Evolutionary conservation across 2,797 vertebrate species (phyloP), one percentile per base, ranked within the genome.

Genomic region (Alfaro cultratus): DNA sequence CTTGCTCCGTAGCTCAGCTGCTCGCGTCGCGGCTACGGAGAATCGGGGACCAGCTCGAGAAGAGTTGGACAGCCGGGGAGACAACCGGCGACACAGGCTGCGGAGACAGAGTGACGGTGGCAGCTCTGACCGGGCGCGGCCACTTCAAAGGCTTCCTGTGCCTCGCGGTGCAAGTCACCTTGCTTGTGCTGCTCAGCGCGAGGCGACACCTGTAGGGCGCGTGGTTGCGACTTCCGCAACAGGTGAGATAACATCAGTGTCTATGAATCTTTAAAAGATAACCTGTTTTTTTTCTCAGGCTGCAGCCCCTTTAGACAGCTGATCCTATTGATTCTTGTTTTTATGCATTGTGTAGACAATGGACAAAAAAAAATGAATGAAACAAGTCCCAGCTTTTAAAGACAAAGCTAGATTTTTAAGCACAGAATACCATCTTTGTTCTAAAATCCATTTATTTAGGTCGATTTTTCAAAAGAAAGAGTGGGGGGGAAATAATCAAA

Each of bases 41-140:
- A 87, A 96, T 98, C 89, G 98, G 97, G 71, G 98, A 99, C 93
- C 96, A 97, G 95, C 95, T 99, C 92, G 96, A 98, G 83, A 96
- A 95, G 68, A 93, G 94, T 84, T 93, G 94, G 93, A 47, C 88
- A 39, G 75, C 84, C 39, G 77, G 68, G 29, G 85, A 84, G 93
- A 53, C 72, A n/a, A 79, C 75, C 7, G 75, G 79, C 75, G 79
- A 80, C 76, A 71, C 55, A 77, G 16, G 81, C 80, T 75, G 92
- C 83, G 75, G 76, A 91, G 96, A 72, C 94, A 90, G 79, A 82
- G 68, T 39, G 73, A 8, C 26, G 11, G 49, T 34, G 74, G 74
- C 64, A 67, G 76, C 53, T 72, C 77, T 18, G 60, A 75, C 23
- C 68, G 85, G 81, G 23, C 36, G 80, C 51, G 79, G 82, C 29